Evolutionary conservation across 2,113 vertebrate species (phyloP).

Genomic region (Rousettus leschenaultii): DNA sequence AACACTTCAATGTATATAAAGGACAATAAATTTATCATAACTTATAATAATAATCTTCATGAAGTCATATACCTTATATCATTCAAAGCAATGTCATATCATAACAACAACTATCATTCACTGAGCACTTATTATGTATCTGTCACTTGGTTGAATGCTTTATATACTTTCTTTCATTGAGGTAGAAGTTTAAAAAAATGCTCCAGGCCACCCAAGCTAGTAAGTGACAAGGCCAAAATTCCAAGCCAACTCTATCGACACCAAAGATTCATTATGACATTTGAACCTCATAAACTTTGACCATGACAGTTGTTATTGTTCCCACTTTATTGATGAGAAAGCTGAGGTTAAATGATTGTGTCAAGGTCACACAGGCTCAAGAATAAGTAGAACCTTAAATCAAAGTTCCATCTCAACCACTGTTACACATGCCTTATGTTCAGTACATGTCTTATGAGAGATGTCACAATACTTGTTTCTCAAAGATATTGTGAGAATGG

Average conservation of each 20-base stretch:
- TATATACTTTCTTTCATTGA: background rate
- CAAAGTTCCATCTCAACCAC: background rate
- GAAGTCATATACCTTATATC: background rate
- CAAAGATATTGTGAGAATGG: background rate
- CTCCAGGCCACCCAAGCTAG: background rate
- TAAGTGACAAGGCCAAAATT: background rate
- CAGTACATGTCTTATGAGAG: background rate
- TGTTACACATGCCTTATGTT: background rate
- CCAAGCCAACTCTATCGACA: background rate
- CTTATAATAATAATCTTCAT: background rate
- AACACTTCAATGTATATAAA: background rate
- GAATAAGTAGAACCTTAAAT: slow-evolving; percentile 17
- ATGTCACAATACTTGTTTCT: background rate
- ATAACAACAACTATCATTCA: background rate
- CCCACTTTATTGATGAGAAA: slow-evolving; percentile 22
- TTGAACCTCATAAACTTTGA: background rate
- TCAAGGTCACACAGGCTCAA: background rate
- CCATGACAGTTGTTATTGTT: background rate
- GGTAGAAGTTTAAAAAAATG: background rate
- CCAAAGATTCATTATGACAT: background rate
- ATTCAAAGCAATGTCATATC: slow-evolving; percentile 20
- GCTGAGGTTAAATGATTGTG: background rate
- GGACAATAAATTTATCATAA: slow-evolving; percentile 1
- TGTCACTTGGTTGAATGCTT: background rate
- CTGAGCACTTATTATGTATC: background rate